Conservation (phyloP, 1,140 invertebrate species). For the Platorchestia sp. region DNA sequence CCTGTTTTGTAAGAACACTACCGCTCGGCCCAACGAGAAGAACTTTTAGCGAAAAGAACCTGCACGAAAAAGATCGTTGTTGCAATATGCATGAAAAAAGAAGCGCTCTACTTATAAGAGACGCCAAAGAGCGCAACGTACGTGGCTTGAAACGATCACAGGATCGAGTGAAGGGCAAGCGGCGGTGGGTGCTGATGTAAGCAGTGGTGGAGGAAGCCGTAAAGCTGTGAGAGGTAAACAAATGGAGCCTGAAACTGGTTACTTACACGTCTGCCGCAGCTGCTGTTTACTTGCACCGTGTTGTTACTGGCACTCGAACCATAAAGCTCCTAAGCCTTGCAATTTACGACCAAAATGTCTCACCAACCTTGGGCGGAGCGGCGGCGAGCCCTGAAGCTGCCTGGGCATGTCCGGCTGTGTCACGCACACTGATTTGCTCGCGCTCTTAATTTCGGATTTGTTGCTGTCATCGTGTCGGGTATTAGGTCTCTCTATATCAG, state of each 20-base stretch:
- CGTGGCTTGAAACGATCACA: not conserved
- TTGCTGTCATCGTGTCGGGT: no score
- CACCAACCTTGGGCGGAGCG: not conserved
- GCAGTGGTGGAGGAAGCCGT: conserved; percentile 39
- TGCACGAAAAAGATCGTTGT: no score
- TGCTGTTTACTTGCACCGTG: conserved; percentile 50
- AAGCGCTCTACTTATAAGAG: no score
- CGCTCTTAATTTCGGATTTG: no score
- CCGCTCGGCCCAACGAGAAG: no score
- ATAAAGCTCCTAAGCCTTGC: conserved; percentile 50
- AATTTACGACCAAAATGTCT: conserved; percentile 48
- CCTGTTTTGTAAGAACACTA: no score
- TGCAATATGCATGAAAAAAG: no score
- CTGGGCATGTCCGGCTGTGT: no score
- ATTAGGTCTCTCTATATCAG: no score
- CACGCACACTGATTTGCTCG: no score
- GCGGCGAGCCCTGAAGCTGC: not conserved
- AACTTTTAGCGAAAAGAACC: not conserved
- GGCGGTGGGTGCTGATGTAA: not conserved
- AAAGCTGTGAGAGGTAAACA: conserved; percentile 47
- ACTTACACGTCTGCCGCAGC: conserved; percentile 51
- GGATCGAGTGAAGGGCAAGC: not conserved
- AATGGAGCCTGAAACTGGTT: conserved; percentile 41
- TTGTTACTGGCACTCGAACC: conserved; percentile 41
- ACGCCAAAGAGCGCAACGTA: no score